phyloP scores from a whole-genome alignment of 1,140 invertebrate genomes.

The Calosoma granatense region DNA sequence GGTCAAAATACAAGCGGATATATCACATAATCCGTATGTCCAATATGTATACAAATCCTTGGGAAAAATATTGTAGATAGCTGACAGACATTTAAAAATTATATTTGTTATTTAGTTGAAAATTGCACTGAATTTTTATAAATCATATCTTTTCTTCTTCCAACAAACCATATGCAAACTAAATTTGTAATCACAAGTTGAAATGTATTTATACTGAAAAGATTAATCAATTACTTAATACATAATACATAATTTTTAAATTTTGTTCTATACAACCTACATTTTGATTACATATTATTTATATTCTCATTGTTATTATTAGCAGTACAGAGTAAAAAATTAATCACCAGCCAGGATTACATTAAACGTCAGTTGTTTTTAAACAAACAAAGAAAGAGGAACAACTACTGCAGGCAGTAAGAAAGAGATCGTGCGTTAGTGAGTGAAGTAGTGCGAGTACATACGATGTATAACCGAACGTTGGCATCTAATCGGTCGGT shows the following conservation, averaged over 20 bases:
- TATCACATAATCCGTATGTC: no score
- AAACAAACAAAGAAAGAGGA: not conserved
- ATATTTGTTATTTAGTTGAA: no score
- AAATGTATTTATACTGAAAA: not conserved
- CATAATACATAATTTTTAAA: not conserved
- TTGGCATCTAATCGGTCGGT: constrained; percentile 1
- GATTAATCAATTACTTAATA: not conserved
- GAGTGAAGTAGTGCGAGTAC: not conserved
- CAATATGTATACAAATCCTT: no score
- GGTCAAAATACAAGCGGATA: not conserved
- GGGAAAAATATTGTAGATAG: no score
- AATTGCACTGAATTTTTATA: no score
- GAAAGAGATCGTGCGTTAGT: not conserved
- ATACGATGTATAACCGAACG: not conserved
- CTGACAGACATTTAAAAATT: no score
- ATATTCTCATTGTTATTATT: not conserved
- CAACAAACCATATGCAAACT: no score
- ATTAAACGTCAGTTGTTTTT: not conserved
- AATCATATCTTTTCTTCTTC: no score
- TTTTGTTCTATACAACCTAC: not conserved
- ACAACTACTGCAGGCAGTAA: not conserved
- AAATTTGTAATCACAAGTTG: no score
- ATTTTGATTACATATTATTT: not conserved
- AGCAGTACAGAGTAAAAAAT: not conserved
- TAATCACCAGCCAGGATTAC: not conserved